Evolutionary conservation across 2,797 vertebrate genomes (phyloP).

Genomic region (Rhinogobio ventralis): DNA sequence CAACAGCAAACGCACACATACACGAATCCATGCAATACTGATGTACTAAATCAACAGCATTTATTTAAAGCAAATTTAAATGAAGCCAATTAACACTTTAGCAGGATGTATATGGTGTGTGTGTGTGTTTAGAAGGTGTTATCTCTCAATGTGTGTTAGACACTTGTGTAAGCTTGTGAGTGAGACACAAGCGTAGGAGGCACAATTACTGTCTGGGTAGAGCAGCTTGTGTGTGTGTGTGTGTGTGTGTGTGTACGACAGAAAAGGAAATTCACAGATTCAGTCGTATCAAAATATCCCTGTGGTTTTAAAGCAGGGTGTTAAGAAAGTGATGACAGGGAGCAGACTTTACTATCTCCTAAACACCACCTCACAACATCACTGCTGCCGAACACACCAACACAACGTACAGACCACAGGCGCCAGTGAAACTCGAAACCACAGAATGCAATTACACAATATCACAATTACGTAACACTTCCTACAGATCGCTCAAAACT

Average conservation of each 20-base stretch:
- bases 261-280: slow-evolving; percentile 27
- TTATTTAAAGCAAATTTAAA: slow-evolving; percentile 46
- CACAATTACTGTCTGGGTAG: slow-evolving; percentile 16
- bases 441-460: slow-evolving; percentile 12
- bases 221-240: slow-evolving; percentile 41
- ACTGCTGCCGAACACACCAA: neutral
- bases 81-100: slow-evolving; percentile 47
- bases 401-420: neutral
- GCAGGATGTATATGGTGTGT: slow-evolving; percentile 17
- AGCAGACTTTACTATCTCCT: slow-evolving; percentile 39
- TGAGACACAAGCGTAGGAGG: slow-evolving; percentile 29
- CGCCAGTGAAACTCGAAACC: neutral
- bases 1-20: slow-evolving; percentile 11
- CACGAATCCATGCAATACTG: neutral
- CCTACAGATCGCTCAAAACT: neutral
- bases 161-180: slow-evolving; percentile 36
- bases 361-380: slow-evolving; percentile 17
- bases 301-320: slow-evolving; percentile 25
- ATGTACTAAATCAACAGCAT: neutral
- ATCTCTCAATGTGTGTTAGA: slow-evolving; percentile 26
- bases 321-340: slow-evolving; percentile 33
- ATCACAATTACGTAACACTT: slow-evolving; percentile 20
- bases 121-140: slow-evolving; percentile 38
- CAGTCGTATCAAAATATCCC: slow-evolving; percentile 30
- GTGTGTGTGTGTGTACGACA: neutral